Conservation (phyloP, 2,888 invertebrate genomes). For the Aplocera efformata region DNA sequence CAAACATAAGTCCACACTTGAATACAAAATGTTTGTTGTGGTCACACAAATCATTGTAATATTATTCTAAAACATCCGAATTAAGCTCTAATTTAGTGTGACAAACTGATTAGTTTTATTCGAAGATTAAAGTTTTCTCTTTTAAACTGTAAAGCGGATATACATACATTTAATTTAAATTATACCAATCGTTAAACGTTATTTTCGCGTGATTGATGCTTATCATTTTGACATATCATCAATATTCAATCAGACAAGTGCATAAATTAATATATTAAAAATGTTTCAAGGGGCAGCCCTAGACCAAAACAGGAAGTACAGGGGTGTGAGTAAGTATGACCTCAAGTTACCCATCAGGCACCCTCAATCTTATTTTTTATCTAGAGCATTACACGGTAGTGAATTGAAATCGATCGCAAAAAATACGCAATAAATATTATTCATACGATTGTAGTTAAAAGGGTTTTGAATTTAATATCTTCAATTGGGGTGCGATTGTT, state of each 20-base stretch:
- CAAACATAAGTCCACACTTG: neutral
- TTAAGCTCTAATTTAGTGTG: conserved; percentile 15
- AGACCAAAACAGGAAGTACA: conserved; percentile 64
- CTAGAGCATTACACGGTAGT: conserved; percentile 65
- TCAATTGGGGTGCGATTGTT: conserved; percentile 58
- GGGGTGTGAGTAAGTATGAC: conserved; percentile 77
- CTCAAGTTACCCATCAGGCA: conserved; percentile 75
- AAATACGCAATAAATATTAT: conserved; percentile 74
- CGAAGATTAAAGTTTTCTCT: conserved; percentile 29
- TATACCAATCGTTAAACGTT: too few relatives aligned
- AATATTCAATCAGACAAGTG: too few relatives aligned
- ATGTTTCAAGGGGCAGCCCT: conserved; percentile 51
- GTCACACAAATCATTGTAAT: neutral
- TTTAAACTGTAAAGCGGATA: conserved; percentile 27
- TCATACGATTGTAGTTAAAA: conserved; percentile 76
- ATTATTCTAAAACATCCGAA: conserved; percentile 1
- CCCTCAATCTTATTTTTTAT: conserved; percentile 54
- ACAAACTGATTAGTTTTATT: conserved; percentile 17
- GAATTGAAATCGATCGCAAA: conserved; percentile 53
- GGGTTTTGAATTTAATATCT: conserved; percentile 76
- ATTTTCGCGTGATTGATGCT: too few relatives aligned
- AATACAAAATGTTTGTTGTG: too few relatives aligned
- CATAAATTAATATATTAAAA: neutral
- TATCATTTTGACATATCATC: too few relatives aligned
- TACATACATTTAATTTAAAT: neutral